Evolutionary conservation across 2,888 invertebrate genomes (phyloP).

Genomic region (Ryuthela nishihirai): DNA sequence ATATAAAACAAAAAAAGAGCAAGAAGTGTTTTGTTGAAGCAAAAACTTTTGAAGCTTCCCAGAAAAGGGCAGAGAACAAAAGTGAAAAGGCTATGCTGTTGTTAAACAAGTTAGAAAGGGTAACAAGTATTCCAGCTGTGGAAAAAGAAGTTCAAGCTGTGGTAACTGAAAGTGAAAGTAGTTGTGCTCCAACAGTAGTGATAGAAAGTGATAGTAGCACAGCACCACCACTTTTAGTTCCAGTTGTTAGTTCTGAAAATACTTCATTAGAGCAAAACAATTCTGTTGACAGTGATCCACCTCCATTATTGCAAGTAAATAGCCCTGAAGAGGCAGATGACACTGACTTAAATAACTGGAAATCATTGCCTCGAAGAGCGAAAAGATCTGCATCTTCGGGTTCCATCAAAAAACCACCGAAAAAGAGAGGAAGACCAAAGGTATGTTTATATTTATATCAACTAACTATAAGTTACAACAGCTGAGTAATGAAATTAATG

Average conservation of each 20-base stretch:
- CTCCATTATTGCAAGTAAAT: constrained; percentile 8
- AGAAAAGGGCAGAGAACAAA: constrained; percentile 16
- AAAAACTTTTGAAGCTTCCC: constrained; percentile 12
- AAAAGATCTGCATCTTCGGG: constrained; percentile 25
- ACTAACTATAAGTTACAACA: too few species aligned
- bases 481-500: too few species aligned
- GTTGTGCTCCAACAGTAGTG: background rate
- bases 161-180: background rate
- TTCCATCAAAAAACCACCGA: constrained; percentile 18
- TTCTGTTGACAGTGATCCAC: constrained; percentile 1
- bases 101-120: background rate
- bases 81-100: constrained; percentile 9
- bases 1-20: constrained; percentile 25
- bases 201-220: background rate
- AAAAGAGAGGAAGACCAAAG: constrained; percentile 25
- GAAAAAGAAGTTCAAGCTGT: background rate
- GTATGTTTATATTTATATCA: constrained; percentile 10
- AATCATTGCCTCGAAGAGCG: constrained; percentile 21
- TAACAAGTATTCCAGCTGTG: background rate
- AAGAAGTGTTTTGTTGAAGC: constrained; percentile 11
- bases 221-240: constrained; percentile 5
- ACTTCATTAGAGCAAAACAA: background rate
- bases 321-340: constrained; percentile 8
- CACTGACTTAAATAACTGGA: constrained; percentile 11
- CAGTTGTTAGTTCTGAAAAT: constrained; percentile 1